Conservation (phyloP, 2,888 invertebrate genomes). For the Cepaea hortensis region DNA sequence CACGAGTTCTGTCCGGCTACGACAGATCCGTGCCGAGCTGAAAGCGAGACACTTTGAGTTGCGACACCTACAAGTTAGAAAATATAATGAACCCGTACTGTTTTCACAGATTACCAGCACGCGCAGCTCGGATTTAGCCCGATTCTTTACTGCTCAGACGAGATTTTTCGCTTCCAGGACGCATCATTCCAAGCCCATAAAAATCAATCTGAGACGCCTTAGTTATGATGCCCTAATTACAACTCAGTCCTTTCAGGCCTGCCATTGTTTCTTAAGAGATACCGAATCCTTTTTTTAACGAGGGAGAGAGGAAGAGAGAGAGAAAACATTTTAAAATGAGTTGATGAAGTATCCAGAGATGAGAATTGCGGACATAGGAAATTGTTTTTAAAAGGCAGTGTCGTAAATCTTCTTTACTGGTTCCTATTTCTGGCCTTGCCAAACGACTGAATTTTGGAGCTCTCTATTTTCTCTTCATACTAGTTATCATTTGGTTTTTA, state of each 20-base stretch:
- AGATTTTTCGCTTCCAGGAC: constrained; percentile 12
- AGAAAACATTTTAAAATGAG: no score
- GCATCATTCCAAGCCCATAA: neutral
- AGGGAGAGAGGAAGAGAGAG: neutral
- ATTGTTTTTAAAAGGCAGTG: neutral
- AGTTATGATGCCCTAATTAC: constrained; percentile 20
- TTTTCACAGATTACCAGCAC: constrained; percentile 4
- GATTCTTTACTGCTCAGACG: constrained; percentile 24
- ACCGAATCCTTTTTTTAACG: neutral
- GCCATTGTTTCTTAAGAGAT: constrained; percentile 1
- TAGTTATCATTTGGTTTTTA: no score
- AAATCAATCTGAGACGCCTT: constrained; percentile 18
- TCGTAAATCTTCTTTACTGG: neutral
- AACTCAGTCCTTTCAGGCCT: neutral
- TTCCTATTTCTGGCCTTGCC: neutral
- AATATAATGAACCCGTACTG: neutral
- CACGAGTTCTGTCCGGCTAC: no score
- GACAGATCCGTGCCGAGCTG: neutral
- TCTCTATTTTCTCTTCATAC: no score
- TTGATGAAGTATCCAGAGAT: no score
- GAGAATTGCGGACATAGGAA: neutral
- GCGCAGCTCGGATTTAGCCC: constrained; percentile 5
- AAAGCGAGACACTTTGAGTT: neutral
- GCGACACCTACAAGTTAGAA: neutral
- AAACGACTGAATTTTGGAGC: neutral